A percentile compares a stretch with the other conserved stretches of the same genome.
Conservation (phyloP, 1,140 invertebrate genomes). For the Drosophila tsacasi region DNA sequence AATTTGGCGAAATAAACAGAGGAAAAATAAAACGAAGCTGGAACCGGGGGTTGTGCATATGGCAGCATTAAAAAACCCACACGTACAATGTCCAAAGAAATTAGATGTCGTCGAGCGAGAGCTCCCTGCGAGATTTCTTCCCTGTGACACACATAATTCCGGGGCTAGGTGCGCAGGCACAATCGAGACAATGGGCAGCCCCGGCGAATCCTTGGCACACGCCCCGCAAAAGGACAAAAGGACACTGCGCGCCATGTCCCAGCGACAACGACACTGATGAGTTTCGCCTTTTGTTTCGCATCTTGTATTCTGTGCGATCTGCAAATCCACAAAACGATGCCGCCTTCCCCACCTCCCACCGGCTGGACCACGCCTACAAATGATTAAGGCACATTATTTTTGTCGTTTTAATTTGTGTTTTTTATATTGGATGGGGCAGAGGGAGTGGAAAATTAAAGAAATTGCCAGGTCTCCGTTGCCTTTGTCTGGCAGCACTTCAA, state of each 20-base stretch:
- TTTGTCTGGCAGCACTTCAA: constrained; percentile 74
- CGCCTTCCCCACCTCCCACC: background rate
- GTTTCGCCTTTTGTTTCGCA: constrained; percentile 63
- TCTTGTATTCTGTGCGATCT: constrained; percentile 13
- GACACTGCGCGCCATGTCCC: constrained; percentile 38
- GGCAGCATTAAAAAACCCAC: constrained; percentile 84
- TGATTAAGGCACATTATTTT: constrained; percentile 72
- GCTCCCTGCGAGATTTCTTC: constrained; percentile 15
- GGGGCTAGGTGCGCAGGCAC: constrained; percentile 71
- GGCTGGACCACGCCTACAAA: constrained; percentile 66
- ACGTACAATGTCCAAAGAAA: constrained; percentile 82
- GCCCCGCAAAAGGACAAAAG: constrained; percentile 54
- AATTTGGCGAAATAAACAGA: constrained; percentile 58
- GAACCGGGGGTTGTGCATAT: constrained; percentile 80
- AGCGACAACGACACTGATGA: constrained; percentile 68
- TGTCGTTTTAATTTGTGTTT: constrained; percentile 80
- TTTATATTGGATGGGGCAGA: constrained; percentile 11
- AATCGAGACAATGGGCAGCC: constrained; percentile 75
- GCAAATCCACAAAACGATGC: background rate
- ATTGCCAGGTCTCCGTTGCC: constrained; percentile 57
- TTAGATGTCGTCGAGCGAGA: constrained; percentile 64
- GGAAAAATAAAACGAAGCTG: background rate
- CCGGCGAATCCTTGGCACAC: constrained; percentile 36
- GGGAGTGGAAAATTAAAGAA: constrained; percentile 24
- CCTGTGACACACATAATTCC: constrained; percentile 76